Percentiles rank a stretch among this genome's conserved stretches.
Evolutionary conservation across 2,888 invertebrate genomes (phyloP).

Genomic region (Teleogryllus oceanicus): DNA sequence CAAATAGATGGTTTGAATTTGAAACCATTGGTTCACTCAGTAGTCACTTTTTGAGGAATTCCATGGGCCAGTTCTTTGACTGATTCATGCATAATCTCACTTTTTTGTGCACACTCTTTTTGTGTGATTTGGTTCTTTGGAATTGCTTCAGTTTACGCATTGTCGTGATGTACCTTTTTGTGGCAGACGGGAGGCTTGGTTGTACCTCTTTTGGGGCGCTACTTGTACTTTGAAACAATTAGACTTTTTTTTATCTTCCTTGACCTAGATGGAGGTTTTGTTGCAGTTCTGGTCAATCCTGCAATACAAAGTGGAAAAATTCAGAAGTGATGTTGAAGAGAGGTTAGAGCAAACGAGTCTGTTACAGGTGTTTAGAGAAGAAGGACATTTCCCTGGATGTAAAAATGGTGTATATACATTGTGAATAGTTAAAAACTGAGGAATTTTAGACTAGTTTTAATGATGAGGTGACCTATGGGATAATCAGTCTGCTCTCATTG

Average conservation of each 20-base stretch:
- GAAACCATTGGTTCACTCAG: too few relatives aligned
- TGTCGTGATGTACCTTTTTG: constrained; percentile 34
- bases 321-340: too few relatives aligned
- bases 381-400: too few relatives aligned
- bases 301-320: too few relatives aligned
- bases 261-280: constrained; percentile 25
- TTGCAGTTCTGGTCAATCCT: constrained; percentile 30
- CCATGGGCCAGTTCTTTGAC: constrained; percentile 33
- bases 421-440: too few relatives aligned
- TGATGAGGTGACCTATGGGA: too few relatives aligned
- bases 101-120: constrained; percentile 37
- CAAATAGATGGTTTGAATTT: too few relatives aligned
- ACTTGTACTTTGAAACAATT: constrained; percentile 30
- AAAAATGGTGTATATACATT: too few relatives aligned
- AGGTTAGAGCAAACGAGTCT: too few relatives aligned
- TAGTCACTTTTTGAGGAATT: constrained; percentile 24
- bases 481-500: too few relatives aligned
- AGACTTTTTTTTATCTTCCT: neutral
- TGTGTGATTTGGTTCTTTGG: constrained; percentile 35
- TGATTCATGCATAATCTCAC: constrained; percentile 37
- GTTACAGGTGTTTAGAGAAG: too few relatives aligned
- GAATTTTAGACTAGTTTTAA: too few relatives aligned
- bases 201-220: constrained; percentile 33
- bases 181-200: constrained; percentile 38
- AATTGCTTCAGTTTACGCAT: constrained; percentile 38